Conservation (phyloP, 2,797 vertebrate genomes). For the Onychomys torridus region DNA sequence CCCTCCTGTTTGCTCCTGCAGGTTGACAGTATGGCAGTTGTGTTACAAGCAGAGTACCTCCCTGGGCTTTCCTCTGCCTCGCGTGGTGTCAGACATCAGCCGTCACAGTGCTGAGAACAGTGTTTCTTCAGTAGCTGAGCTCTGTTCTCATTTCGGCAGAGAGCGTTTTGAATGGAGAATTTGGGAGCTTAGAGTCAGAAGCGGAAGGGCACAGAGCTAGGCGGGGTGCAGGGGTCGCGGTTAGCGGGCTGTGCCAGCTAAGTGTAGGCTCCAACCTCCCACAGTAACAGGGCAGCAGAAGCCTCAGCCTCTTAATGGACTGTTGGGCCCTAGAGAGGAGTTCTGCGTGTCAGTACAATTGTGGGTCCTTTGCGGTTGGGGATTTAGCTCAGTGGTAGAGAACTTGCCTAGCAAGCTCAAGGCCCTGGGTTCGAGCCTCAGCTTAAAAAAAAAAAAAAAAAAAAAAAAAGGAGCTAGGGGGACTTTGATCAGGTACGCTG, state of each 20-base stretch:
- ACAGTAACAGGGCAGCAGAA: background rate
- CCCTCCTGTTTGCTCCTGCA: background rate
- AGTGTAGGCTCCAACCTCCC: background rate
- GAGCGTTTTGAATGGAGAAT: background rate
- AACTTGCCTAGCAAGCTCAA: too few species aligned
- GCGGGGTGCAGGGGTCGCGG: fast-evolving
- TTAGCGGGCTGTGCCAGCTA: background rate
- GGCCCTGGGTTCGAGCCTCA: too few species aligned
- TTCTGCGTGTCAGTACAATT: background rate
- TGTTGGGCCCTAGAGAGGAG: background rate
- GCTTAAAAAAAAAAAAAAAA: too few species aligned
- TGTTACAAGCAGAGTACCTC: background rate
- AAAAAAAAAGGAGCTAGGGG: background rate
- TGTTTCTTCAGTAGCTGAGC: background rate
- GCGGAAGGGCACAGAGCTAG: background rate
- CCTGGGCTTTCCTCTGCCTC: background rate
- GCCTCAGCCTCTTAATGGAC: background rate
- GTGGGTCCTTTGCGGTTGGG: background rate
- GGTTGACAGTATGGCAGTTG: background rate
- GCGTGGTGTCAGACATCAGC: background rate
- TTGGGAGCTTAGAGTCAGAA: background rate
- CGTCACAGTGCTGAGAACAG: background rate
- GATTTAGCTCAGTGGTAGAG: too few species aligned
- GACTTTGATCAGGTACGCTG: background rate
- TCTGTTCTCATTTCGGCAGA: background rate